These are phyloP conservation scores for Cephus runcator DNA, from an alignment of 2,888 invertebrate genomes.

Conservation along the genomic window DNA sequence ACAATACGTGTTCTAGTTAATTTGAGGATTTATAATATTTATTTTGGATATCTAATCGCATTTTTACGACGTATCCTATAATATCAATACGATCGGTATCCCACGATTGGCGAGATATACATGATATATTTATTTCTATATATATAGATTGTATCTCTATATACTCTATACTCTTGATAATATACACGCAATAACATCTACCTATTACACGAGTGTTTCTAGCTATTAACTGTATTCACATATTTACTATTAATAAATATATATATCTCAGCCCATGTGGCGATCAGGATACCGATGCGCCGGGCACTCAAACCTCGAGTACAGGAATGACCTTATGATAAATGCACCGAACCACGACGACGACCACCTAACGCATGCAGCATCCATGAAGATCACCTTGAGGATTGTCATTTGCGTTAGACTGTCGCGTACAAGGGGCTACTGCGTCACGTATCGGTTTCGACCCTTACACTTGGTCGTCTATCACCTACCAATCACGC, in stretches of 20 bases:
- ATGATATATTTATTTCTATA: conserved; percentile 28
- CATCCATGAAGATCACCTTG: neutral
- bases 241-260: conserved; percentile 38
- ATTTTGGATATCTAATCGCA: conserved; percentile 50
- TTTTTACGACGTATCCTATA: conserved; percentile 45
- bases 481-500: neutral
- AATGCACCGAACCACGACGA: conserved; percentile 35
- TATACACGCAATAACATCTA: conserved; percentile 57
- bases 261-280: conserved; percentile 53
- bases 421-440: neutral
- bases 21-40: conserved; percentile 39
- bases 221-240: conserved; percentile 47
- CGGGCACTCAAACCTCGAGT: conserved; percentile 16
- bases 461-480: neutral
- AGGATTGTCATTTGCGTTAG: neutral
- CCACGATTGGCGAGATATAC: conserved; percentile 5
- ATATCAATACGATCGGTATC: conserved; percentile 22
- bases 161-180: conserved; percentile 44
- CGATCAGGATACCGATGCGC: neutral
- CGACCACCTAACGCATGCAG: neutral
- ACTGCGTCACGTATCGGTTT: neutral
- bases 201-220: conserved; percentile 14
- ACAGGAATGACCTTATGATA: conserved; percentile 48
- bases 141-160: conserved; percentile 31
- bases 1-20: neutral